Base-by-base conservation (phyloP, 53 echinoderm and acorn worm genomes). In the Crossaster papposus region DNA sequence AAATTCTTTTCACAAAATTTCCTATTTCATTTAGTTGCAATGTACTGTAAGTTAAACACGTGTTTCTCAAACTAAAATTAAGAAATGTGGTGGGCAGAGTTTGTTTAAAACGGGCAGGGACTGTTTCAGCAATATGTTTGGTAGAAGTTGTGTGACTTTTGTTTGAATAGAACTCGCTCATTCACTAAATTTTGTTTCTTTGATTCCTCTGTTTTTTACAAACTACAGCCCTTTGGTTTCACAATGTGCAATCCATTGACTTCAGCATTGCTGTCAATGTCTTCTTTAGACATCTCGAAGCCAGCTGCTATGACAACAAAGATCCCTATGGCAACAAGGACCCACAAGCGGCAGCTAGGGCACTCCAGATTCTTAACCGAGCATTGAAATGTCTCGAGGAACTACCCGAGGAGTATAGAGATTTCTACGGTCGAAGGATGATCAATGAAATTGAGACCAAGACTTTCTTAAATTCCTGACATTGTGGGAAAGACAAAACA, bases 301-400 rank as follows among this genome's bases (percentile, higher is more conserved):
- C 90, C 2, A 54, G 87, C 70, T 92, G 89, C 64, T 99, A 99
- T 91, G 99, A 99, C 89, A 86, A 92, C 50, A 99, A 93, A 81
- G 99, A 99, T 80, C 93, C 93, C 2, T 99, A 99, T 23, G 99
- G 99, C 4, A 99, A 99, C 89, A 99, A 99, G 80, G 99, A 99
- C 79, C 96, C 95, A 15, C 81, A 93, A 14, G 94, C 99, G 4
- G 99, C 99, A 8, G 88, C 90, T 36, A 94, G 94, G 86, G 99
- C 99, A 28, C 86, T 99, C 22, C 99, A 99, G 92, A 93, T 95
- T 31, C 29, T 96, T 30, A 85, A 93, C 77, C 79, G 99, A 83
- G 96, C 95, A 6, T 34, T 99, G 65, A 99, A 94, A 29, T 82
- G 92, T n/a, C 90, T 99, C 24, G 94, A 99, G 30, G 96, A 91